phyloP scores from a whole-genome alignment of 2,797 vertebrate genomes.

The Hemibagrus guttatus region DNA sequence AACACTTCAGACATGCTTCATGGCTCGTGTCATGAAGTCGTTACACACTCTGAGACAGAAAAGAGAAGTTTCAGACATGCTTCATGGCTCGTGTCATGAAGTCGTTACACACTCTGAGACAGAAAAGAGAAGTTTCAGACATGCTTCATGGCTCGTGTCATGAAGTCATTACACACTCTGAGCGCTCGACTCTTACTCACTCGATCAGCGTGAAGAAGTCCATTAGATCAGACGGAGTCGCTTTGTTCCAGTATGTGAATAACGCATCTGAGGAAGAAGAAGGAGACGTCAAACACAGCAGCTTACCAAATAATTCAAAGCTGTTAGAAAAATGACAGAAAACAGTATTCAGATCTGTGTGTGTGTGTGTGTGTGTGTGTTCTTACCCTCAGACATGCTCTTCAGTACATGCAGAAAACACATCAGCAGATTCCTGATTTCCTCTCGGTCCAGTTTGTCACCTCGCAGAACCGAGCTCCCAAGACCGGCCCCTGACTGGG shows the following conservation, averaged over 20 bases:
- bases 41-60: neutral
- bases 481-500: conserved; percentile 80
- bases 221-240: conserved; percentile 88
- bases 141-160: neutral
- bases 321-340: neutral
- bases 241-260: conserved; percentile 97
- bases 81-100: neutral
- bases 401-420: conserved; percentile 95
- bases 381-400: conserved; percentile 97
- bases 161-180: no score
- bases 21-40: neutral
- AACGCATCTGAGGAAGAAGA: conserved; percentile 82
- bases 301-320: neutral
- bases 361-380: conserved; percentile 24
- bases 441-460: conserved; percentile 93
- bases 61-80: no score
- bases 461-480: conserved; percentile 86
- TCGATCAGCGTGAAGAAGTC: conserved; percentile 91
- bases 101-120: neutral
- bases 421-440: conserved; percentile 95
- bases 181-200: no score
- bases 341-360: neutral
- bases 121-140: no score
- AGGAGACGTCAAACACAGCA: neutral
- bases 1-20: neutral